Evolutionary conservation across 2,888 invertebrate genomes (phyloP).

Genomic region (Sarcophaga subvicina): DNA sequence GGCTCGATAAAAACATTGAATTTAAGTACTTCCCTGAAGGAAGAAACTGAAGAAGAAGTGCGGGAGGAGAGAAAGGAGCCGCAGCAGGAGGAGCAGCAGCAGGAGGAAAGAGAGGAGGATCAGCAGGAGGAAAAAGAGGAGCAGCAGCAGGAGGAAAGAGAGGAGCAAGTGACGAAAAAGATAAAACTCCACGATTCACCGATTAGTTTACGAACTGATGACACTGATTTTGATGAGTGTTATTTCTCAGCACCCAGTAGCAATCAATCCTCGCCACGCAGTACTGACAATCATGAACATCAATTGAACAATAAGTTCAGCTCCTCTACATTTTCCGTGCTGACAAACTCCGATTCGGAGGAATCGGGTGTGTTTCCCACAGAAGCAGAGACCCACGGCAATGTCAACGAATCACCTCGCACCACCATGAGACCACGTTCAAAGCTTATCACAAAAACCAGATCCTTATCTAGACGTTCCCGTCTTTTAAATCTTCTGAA

Average conservation of each 20-base stretch:
- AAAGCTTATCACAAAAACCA: slow-evolving; percentile 65
- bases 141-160: no score
- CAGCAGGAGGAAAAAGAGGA: no score
- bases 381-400: not conserved
- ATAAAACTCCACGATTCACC: slow-evolving; percentile 13
- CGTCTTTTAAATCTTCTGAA: slow-evolving; percentile 75
- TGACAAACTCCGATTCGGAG: slow-evolving; percentile 67
- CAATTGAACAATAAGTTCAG: slow-evolving; percentile 24
- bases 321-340: not conserved
- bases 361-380: slow-evolving; percentile 69
- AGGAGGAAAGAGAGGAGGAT: no score
- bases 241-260: slow-evolving; percentile 66
- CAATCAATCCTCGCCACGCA: slow-evolving; percentile 52
- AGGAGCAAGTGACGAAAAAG: slow-evolving; percentile 27
- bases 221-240: slow-evolving; percentile 60
- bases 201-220: not conserved
- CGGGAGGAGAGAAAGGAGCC: not conserved
- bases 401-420: slow-evolving; percentile 30
- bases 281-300: slow-evolving; percentile 29
- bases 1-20: slow-evolving; percentile 12
- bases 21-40: slow-evolving; percentile 2
- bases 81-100: no score
- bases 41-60: slow-evolving; percentile 60
- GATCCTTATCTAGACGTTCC: slow-evolving; percentile 70
- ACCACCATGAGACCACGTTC: slow-evolving; percentile 70